Conservation (phyloP, 2,888 invertebrate species). For the Latrodectus elegans region DNA sequence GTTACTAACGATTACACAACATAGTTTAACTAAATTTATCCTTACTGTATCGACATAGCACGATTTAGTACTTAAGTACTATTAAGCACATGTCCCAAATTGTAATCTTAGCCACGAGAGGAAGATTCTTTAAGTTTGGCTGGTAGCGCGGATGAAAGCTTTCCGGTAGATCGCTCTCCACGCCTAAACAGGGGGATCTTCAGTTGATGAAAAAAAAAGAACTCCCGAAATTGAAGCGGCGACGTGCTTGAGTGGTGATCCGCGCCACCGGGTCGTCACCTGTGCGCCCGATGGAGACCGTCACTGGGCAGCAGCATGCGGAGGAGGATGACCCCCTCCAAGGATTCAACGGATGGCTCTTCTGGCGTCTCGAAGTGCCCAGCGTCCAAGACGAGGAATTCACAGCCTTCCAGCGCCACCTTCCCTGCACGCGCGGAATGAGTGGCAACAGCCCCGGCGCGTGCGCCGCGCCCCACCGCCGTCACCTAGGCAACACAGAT, state of each 20-base stretch:
- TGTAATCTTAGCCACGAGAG: no score
- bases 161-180: no score
- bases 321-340: background rate
- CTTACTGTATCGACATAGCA: no score
- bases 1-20: no score
- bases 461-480: constrained; percentile 17
- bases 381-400: constrained; percentile 50
- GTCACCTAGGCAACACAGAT: constrained; percentile 34
- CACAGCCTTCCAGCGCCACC: background rate
- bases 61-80: no score
- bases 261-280: constrained; percentile 25
- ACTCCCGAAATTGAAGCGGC: background rate
- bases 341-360: constrained; percentile 67
- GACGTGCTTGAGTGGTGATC: constrained; percentile 62
- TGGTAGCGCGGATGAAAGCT: no score
- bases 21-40: no score
- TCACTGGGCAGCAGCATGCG: background rate
- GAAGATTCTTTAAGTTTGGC: no score
- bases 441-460: constrained; percentile 5
- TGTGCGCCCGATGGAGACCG: constrained; percentile 19
- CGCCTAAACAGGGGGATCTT: no score
- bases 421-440: constrained; percentile 10
- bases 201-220: no score
- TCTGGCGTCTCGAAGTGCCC: constrained; percentile 62
- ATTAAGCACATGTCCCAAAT: no score